Base-by-base conservation (phyloP, 1,140 invertebrate species). In the Drosophila setifemur region DNA sequence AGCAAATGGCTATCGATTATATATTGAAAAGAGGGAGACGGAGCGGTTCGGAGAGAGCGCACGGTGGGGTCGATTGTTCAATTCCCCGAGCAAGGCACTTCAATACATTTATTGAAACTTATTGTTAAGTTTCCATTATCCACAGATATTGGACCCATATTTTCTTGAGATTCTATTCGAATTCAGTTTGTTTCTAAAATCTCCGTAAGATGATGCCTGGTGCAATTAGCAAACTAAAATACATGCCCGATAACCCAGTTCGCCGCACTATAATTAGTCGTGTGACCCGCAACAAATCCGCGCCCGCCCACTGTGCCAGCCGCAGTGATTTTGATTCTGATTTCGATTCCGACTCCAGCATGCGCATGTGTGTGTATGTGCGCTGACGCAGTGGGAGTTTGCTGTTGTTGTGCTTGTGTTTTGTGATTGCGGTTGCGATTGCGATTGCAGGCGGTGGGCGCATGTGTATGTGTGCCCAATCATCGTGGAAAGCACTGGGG, bases 361-460 rank as follows among this genome's bases (percentile, higher is more conserved):
- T 31, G 44, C 63, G 48, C 25, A 9, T 53, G 40, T 63, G 23
- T 60, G 26, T 12, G n/a, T 31, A 50, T 68, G 69, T 53, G 75
- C 74, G 75, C 75, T 79, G 75, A 79, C 75, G 70, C 75, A 79
- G 75, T 79, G 57, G 75, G 70, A 79, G 75, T 63, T 61, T 16
- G 37, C 11, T 37, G 26, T 7, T 11, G 23, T 9, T 44, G 42
- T 52, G 5, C 1, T 35, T 16, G 25, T 18, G 23, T 18, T n/a
- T n/a, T 52, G 19, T 9, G n/a, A n/a, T n/a, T 37, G 26, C 5
- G 11, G 23, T 9, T 44, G 42, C 40, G 5, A 1, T 35, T 16
- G 33, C 23, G 26, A 28, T 23, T 40, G 33, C 64, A 73, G 73
- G 48, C 52, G 72, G 52, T 73, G 66, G 52, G 72, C 73, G 73